Base-by-base conservation (phyloP, 1,140 invertebrate genomes). In the Ceratoteleas bidentatus region DNA sequence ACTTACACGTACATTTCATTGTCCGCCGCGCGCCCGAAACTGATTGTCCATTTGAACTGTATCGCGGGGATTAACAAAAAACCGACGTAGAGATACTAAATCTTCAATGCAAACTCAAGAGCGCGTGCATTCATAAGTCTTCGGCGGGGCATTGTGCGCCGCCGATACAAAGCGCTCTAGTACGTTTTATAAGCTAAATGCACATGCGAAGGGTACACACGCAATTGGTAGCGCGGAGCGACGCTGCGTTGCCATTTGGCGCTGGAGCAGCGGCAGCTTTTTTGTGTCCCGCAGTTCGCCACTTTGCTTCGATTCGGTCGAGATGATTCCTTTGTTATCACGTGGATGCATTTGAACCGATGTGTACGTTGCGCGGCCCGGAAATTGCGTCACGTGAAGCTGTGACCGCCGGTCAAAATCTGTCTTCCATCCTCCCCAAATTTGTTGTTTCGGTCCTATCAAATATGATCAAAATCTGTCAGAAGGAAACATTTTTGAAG, bases 21-120 rank as follows among this genome's bases (percentile, higher is more conserved):
- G 53, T 61, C 13, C 38, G 7, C 11, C 50, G 14, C 38, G 32
- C 47, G 56, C 40, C 57, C 24, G 73, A n/a, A 52, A 72, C 66
- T 83, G 84, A 85, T 85, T 87, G 85, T 85, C 83, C 86, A 87
- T 84, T 87, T 87, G 73, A 73, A 72, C 53, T 56, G 32, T 54
- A 66, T 70, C 36, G 61, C 60, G 58, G 53, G 36, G 38, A 70
- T 77, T 64, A 52, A 72, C 54, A 58, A 61, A 81, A 77, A 81
- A 84, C 49, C 64, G 52, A 49, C 49, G 40, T 54, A 79, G 74
- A 85, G 58, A 84, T 78, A 84, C 76, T 76, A 84, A 85, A 83
- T 85, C 85, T 85, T 84, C 76, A 81, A 82, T 79, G 76, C 75
- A 85, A 86, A 85, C 82, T 86, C 84, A 84, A 85, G 80, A 84